Evolutionary conservation across 2,113 vertebrate genomes (phyloP).

Genomic region (Marmota monax): DNA sequence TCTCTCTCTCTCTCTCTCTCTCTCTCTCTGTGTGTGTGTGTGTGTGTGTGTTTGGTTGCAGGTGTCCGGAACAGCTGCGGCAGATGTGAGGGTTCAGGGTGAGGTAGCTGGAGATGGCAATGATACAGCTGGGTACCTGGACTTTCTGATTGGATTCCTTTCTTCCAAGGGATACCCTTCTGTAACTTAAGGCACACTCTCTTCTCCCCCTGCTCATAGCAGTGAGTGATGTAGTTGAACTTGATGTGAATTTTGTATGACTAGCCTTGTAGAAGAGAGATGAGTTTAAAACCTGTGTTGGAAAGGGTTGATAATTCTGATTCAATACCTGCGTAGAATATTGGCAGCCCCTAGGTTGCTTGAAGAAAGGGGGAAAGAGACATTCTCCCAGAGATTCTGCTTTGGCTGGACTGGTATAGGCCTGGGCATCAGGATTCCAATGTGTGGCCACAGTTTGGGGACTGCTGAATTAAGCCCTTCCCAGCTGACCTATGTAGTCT

Average conservation of each 20-base stretch:
- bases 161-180: not conserved
- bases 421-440: not conserved
- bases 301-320: not conserved
- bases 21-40: not conserved
- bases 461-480: not conserved
- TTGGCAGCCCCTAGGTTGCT: not conserved
- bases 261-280: not conserved
- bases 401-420: not conserved
- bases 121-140: not conserved
- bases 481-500: not conserved
- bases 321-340: not conserved
- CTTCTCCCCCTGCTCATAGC: not conserved
- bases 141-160: not conserved
- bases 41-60: too few relatives aligned
- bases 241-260: not conserved
- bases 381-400: not conserved
- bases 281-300: not conserved
- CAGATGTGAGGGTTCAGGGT: not conserved
- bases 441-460: not conserved
- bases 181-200: not conserved
- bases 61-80: not conserved
- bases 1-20: too few relatives aligned
- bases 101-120: not conserved
- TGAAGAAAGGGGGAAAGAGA: too few relatives aligned
- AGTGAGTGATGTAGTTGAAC: not conserved